Base-by-base conservation (phyloP, 2,888 invertebrate species). In the Acrobasis suavella region DNA sequence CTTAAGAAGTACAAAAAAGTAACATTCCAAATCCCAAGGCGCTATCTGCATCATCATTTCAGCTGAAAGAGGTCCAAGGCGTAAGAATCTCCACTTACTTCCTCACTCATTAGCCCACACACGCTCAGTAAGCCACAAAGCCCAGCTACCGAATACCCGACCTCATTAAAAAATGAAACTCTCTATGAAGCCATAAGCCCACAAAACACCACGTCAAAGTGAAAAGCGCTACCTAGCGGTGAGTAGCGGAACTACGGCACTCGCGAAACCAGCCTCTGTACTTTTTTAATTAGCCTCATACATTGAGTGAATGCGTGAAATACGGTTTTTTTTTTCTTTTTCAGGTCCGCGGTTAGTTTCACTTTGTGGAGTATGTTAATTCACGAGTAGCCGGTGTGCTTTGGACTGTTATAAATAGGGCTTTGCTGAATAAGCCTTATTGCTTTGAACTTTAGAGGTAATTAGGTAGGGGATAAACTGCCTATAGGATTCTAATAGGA, bases 211-310 rank as follows among this genome's bases (percentile, higher is more conserved):
- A 81, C 80, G 81, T 90, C 91, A 90, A 91, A 91, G 90, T 83
- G 81, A 81, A 83, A 81, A 83, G 86, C 89, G 88, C 86, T 76
- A 77, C 89, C 89, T 83, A 80, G 81, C 85, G 90, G 90, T 76
- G 89, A 89, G 91, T 91, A 91, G 91, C 89, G 79, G 84, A 87
- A 91, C 91, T 89, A 85, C 89, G 67, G 83, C 87, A 87, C 91
- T 91, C 84, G 83, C 83, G 78, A 69, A 91, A 79, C 83, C 89
- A 90, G 76, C 85, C 86, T 85, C 87, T 91, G 91, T 90, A 84
- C 89, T 85, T 86, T 91, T 91, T 92, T 92, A 92, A 92, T 92
- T 92, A 91, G 91, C 91, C 75, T 76, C 87, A 89, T 91, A 88
- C 86, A 87, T 77, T 73, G 80, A 82, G 77, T 89, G 89, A 90